Conservation (phyloP, 1,140 invertebrate genomes). For the Pollicipes pollicipes region DNA sequence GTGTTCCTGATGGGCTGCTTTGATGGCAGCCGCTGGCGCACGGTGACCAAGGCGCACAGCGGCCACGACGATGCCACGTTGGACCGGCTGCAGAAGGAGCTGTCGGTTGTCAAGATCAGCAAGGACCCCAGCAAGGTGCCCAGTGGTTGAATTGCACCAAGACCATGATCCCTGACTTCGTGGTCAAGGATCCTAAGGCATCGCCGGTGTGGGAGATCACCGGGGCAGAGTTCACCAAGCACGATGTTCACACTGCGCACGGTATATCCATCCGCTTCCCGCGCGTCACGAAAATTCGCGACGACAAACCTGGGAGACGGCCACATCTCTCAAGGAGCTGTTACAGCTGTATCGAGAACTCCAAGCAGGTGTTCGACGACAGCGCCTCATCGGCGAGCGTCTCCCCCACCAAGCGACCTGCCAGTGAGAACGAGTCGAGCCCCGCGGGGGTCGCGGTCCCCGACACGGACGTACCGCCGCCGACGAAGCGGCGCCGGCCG, state of each 20-base stretch:
- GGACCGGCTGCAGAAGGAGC: constrained; percentile 41
- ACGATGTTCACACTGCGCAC: constrained; percentile 69
- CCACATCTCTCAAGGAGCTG: constrained; percentile 58
- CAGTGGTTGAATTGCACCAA: constrained; percentile 65
- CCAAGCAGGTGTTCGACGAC: no score
- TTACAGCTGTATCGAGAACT: constrained; percentile 19
- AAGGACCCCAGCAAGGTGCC: constrained; percentile 51
- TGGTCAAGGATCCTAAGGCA: constrained; percentile 58
- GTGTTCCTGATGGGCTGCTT: constrained; percentile 83
- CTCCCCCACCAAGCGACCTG: background rate
- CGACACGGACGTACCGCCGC: no score
- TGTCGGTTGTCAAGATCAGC: constrained; percentile 64
- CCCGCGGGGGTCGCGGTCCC: no score
- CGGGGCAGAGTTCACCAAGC: constrained; percentile 75
- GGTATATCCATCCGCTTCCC: constrained; percentile 87
- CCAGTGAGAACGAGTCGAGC: no score
- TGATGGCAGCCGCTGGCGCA: constrained; percentile 58
- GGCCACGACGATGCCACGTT: constrained; percentile 73
- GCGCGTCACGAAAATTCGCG: constrained; percentile 57
- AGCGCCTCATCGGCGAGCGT: no score
- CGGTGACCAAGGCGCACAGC: constrained; percentile 67
- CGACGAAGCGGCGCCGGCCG: no score
- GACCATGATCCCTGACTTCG: constrained; percentile 70
- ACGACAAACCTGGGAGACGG: constrained; percentile 69
- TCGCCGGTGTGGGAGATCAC: constrained; percentile 85